A percentile compares a stretch with the other conserved stretches of the same genome.
Conservation (phyloP, 2,113 vertebrate species). For the Sapajus apella region DNA sequence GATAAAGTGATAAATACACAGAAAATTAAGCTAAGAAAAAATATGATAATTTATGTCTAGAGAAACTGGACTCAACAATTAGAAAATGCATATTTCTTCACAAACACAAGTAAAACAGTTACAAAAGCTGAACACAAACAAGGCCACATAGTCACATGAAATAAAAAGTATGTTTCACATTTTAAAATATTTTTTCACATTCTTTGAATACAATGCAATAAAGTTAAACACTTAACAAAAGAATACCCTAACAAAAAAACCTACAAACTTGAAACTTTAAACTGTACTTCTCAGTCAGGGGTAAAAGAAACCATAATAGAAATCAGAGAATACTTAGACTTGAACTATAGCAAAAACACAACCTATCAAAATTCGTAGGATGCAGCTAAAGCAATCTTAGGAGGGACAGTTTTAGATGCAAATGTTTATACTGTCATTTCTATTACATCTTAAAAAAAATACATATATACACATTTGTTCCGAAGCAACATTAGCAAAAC, state of each 20-base stretch:
- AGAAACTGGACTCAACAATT: background rate
- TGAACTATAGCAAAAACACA: background rate
- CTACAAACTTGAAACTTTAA: background rate
- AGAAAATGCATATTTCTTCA: background rate
- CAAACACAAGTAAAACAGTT: constrained; percentile 22
- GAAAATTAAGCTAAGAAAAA: background rate
- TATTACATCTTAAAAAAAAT: background rate
- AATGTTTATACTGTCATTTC: background rate
- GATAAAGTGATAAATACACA: background rate
- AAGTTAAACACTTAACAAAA: background rate
- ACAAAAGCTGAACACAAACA: background rate
- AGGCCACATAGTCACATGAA: background rate
- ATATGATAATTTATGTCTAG: background rate
- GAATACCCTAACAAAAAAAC: background rate
- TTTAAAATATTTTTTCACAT: background rate
- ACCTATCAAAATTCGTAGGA: background rate
- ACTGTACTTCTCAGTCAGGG: background rate
- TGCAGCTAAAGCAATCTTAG: background rate
- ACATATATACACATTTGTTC: background rate
- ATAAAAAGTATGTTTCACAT: background rate
- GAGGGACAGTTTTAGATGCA: background rate
- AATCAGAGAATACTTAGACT: background rate
- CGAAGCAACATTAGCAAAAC: background rate
- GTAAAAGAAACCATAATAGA: background rate
- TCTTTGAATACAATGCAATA: background rate